Evolutionary conservation across 2,888 invertebrate genomes (phyloP).

Genomic region (Spilarctia lutea): DNA sequence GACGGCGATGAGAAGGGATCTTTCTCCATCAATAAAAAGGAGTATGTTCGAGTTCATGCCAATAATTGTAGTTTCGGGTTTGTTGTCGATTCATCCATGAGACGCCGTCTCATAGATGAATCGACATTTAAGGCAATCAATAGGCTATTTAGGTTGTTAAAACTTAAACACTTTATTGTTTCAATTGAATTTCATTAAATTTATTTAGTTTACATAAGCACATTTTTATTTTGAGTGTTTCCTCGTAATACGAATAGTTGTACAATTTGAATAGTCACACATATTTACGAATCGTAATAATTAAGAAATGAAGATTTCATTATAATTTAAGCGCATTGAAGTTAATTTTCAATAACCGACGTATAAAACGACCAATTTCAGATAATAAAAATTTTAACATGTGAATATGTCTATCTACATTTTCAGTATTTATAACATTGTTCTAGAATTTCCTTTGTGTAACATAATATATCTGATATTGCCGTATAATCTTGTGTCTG

Average conservation of each 20-base stretch:
- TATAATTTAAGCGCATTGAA: too few relatives aligned
- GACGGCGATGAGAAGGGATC: neutral
- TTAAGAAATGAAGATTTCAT: too few relatives aligned
- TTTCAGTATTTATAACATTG: too few relatives aligned
- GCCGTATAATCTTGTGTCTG: neutral
- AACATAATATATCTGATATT: neutral
- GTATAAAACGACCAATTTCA: too few relatives aligned
- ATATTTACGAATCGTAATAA: too few relatives aligned
- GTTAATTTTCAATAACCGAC: too few relatives aligned
- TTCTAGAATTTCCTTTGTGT: too few relatives aligned
- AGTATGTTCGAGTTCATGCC: constrained; percentile 25
- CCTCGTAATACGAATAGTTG: neutral
- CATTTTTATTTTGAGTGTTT: neutral
- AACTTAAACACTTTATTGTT: constrained; percentile 2
- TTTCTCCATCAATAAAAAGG: neutral
- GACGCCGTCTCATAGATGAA: neutral
- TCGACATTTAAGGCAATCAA: constrained; percentile 2
- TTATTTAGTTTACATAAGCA: neutral
- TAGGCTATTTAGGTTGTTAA: constrained; percentile 5
- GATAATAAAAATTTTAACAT: neutral
- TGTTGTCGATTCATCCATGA: constrained; percentile 30
- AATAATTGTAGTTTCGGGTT: constrained; percentile 33
- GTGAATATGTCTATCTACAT: neutral
- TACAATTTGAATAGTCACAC: too few relatives aligned
- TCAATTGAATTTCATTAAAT: constrained; percentile 4